Evolutionary conservation across 2,797 vertebrate genomes (phyloP).

Genomic region (Cercopithecus petaurista): DNA sequence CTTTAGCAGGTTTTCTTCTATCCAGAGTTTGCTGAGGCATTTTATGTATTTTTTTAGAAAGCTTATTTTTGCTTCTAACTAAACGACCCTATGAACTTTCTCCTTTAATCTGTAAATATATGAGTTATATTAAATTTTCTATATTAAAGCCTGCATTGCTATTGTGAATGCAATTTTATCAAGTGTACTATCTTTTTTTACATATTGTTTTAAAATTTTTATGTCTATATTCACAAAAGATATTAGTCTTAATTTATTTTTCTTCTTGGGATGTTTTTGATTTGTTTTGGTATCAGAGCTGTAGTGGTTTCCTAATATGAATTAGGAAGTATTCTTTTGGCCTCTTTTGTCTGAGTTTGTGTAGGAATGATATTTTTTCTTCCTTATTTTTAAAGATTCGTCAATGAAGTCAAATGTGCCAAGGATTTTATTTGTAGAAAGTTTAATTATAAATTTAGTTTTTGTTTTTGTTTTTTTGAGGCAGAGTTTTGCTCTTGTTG

Average conservation of each 20-base stretch:
- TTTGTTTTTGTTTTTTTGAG: background rate
- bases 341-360: background rate
- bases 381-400: background rate
- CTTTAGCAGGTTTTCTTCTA: background rate
- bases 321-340: background rate
- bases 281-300: background rate
- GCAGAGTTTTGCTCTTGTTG: too few species aligned
- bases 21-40: background rate
- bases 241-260: background rate
- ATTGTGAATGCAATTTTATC: background rate
- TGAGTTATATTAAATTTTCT: background rate
- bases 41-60: background rate
- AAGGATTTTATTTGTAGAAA: background rate
- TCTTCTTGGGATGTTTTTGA: background rate
- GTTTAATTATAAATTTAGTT: background rate
- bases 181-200: background rate
- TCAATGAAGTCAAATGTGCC: background rate
- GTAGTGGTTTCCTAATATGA: background rate
- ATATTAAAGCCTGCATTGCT: background rate
- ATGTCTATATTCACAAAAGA: background rate
- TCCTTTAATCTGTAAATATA: background rate
- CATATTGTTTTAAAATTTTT: background rate
- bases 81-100: background rate
- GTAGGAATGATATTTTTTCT: background rate
- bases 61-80: background rate